Evolutionary conservation across 2,888 invertebrate species (phyloP).

Genomic region (Auanema freiburgensis): DNA sequence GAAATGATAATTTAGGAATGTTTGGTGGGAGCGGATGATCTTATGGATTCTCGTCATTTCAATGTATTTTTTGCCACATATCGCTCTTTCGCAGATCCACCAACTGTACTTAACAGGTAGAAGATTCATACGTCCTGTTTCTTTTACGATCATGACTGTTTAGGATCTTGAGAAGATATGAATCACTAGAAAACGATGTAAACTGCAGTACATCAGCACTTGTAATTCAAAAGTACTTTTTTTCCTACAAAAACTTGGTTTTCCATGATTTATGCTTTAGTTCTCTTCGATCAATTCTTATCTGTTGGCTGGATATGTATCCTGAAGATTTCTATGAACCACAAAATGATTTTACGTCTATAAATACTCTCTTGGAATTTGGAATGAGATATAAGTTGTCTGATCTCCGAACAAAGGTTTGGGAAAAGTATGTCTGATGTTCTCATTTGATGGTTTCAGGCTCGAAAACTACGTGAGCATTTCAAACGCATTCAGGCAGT

Average conservation of each 20-base stretch:
- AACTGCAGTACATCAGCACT: constrained; percentile 49
- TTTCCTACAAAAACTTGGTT: background rate
- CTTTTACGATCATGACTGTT: constrained; percentile 10
- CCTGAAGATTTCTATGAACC: constrained; percentile 89
- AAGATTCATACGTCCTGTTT: background rate
- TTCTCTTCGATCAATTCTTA: constrained; percentile 71
- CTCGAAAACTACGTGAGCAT: constrained; percentile 54
- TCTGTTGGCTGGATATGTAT: constrained; percentile 96
- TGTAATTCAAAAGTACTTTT: constrained; percentile 43
- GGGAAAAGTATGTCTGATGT: constrained; percentile 29
- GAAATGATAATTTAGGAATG: constrained; percentile 45
- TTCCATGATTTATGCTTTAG: constrained; percentile 41
- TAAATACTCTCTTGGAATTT: constrained; percentile 82
- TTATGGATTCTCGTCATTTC: constrained; percentile 94
- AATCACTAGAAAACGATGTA: constrained; percentile 44
- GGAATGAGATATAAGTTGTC: constrained; percentile 38
- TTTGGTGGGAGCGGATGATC: constrained; percentile 76
- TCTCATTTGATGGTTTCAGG: constrained; percentile 20
- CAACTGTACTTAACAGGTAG: constrained; percentile 48
- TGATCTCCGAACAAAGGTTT: constrained; percentile 44
- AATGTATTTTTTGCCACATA: constrained; percentile 95
- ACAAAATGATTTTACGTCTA: constrained; percentile 73
- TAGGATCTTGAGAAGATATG: constrained; percentile 39
- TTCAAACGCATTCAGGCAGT: constrained; percentile 52
- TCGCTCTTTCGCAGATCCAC: constrained; percentile 80